Conservation (phyloP, 1,140 invertebrate genomes). For the Panulirus ornatus region DNA sequence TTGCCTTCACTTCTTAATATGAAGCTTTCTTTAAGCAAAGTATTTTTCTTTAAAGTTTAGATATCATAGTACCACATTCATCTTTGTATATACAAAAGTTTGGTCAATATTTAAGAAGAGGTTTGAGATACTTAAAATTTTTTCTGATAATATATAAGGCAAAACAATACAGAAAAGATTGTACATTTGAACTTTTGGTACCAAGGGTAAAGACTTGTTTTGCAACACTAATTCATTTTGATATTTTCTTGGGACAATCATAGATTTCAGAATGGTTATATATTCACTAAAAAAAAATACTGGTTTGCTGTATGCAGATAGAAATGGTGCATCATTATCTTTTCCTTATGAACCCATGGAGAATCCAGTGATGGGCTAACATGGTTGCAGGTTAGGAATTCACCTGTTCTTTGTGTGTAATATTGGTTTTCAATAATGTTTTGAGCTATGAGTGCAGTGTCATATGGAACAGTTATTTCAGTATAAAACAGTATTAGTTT, state of each 20-base stretch:
- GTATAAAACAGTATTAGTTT: constrained; percentile 63
- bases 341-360: constrained; percentile 30
- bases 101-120: background rate
- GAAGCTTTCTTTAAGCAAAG: background rate
- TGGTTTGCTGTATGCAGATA: background rate
- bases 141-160: too few relatives aligned
- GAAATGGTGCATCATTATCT: constrained; percentile 10
- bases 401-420: constrained; percentile 56
- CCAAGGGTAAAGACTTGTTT: too few relatives aligned
- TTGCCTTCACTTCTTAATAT: background rate
- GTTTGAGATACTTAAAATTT: background rate
- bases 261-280: too few relatives aligned
- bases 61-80: background rate
- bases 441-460: constrained; percentile 58
- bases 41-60: background rate
- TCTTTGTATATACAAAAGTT: too few relatives aligned
- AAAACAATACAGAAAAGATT: too few relatives aligned
- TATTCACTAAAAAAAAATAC: too few relatives aligned
- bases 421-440: constrained; percentile 58
- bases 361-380: constrained; percentile 40
- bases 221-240: too few relatives aligned
- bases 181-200: too few relatives aligned
- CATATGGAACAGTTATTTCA: constrained; percentile 56
- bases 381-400: constrained; percentile 51
- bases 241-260: too few relatives aligned